Conservation (phyloP, 2,888 invertebrate species). For the Abrostola triplasia region DNA sequence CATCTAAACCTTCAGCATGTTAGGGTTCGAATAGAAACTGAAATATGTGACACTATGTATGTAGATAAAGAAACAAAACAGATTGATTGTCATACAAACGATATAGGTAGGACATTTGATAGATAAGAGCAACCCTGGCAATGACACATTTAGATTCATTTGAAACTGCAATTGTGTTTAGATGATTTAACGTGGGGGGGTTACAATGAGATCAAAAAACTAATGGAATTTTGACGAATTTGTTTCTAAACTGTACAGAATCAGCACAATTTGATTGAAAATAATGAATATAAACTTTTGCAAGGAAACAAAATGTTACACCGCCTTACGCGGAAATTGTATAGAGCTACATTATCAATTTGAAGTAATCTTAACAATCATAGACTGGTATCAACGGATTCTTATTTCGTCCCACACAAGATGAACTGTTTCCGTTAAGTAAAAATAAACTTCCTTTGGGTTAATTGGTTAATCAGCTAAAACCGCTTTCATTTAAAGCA, state of each 20-base stretch:
- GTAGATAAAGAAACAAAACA: background rate
- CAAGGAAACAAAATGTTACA: background rate
- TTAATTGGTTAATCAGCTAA: background rate
- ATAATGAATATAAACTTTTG: too few species aligned
- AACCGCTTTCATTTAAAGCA: background rate
- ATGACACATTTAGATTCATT: constrained; percentile 53
- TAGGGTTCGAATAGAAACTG: too few species aligned
- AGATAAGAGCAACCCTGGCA: constrained; percentile 60
- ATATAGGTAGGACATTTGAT: constrained; percentile 45
- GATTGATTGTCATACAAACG: constrained; percentile 30
- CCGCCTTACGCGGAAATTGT: constrained; percentile 19
- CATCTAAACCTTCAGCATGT: too few species aligned
- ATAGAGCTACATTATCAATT: constrained; percentile 11
- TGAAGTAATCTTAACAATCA: constrained; percentile 19
- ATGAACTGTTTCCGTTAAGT: constrained; percentile 26
- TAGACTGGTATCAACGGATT: constrained; percentile 28
- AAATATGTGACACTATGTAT: too few species aligned
- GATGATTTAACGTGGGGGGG: too few species aligned
- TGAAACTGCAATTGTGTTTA: background rate
- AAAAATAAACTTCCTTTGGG: constrained; percentile 15
- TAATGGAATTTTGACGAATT: background rate
- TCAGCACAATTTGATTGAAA: background rate
- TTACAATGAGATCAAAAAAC: too few species aligned
- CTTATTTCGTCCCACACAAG: constrained; percentile 33
- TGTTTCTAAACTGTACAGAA: background rate